Percentiles rank a stretch among this genome's conserved stretches.
Evolutionary conservation across 2,797 vertebrate genomes (phyloP).

Genomic region (Eupleurogrammus muticus): DNA sequence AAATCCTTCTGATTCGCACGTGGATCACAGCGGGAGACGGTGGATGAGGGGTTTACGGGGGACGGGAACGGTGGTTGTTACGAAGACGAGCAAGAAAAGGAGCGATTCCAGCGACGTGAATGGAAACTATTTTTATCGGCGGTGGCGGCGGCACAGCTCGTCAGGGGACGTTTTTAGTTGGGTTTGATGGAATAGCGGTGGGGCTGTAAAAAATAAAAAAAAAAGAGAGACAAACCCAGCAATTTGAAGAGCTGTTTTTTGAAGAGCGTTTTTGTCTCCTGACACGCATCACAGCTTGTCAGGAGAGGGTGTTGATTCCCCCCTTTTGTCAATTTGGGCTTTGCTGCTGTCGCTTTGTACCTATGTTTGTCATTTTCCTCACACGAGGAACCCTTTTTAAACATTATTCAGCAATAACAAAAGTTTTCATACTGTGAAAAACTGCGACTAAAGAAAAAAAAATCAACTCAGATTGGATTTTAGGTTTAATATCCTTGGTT

Average conservation of each 20-base stretch:
- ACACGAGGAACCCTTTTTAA: background rate
- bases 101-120: background rate
- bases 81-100: background rate
- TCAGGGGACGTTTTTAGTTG: background rate
- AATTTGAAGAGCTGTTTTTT: background rate
- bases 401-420: background rate
- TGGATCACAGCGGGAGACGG: slow-evolving; percentile 38
- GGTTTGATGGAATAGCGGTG: background rate
- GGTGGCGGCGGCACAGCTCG: background rate
- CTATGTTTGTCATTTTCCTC: background rate
- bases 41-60: slow-evolving; percentile 5
- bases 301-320: background rate
- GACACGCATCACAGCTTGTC: slow-evolving; percentile 9
- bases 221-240: background rate
- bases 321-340: background rate
- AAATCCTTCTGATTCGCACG: slow-evolving; percentile 55
- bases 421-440: background rate
- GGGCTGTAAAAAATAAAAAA: background rate
- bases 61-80: slow-evolving; percentile 22
- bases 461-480: no score
- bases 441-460: background rate
- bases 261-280: slow-evolving; percentile 19
- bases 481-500: no score
- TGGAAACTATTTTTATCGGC: slow-evolving; percentile 2
- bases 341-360: background rate